Evolutionary conservation across 1,140 invertebrate species (phyloP).

Genomic region (Ostrea edulis): DNA sequence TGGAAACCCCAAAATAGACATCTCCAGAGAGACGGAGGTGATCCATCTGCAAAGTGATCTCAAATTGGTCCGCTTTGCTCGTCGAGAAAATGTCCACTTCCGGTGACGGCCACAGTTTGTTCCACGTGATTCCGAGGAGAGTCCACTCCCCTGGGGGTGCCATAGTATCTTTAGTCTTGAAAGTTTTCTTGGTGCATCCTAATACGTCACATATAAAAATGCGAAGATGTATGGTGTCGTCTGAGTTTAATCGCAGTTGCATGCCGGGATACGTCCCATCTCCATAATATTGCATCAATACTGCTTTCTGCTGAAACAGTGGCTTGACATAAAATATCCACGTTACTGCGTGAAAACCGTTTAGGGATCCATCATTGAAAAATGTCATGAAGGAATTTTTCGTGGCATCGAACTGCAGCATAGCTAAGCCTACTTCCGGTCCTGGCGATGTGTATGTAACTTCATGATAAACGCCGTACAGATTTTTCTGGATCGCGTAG

Average conservation of each 20-base stretch:
- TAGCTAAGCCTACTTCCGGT: neutral
- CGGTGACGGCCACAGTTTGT: slow-evolving; percentile 8
- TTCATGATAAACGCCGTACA: slow-evolving; percentile 5
- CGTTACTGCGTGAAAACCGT: slow-evolving; percentile 16
- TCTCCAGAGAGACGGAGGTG: neutral
- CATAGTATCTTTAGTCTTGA: neutral
- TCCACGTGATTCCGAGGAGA: slow-evolving; percentile 5
- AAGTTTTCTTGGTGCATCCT: neutral
- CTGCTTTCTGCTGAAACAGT: neutral
- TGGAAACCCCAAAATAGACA: neutral
- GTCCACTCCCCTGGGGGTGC: neutral
- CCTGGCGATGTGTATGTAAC: neutral
- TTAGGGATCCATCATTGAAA: slow-evolving; percentile 11
- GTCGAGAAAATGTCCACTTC: neutral
- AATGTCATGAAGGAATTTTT: neutral
- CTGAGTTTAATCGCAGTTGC: neutral
- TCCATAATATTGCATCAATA: slow-evolving; percentile 18
- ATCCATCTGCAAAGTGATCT: neutral
- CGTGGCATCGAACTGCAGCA: neutral
- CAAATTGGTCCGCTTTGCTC: neutral
- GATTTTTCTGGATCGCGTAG: neutral
- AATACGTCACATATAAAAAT: neutral
- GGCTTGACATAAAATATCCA: slow-evolving; percentile 23
- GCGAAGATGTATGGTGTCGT: neutral
- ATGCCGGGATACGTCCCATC: slow-evolving; percentile 19